phyloP scores from a whole-genome alignment of 2,797 vertebrate genomes.

The Salmo trutta region DNA sequence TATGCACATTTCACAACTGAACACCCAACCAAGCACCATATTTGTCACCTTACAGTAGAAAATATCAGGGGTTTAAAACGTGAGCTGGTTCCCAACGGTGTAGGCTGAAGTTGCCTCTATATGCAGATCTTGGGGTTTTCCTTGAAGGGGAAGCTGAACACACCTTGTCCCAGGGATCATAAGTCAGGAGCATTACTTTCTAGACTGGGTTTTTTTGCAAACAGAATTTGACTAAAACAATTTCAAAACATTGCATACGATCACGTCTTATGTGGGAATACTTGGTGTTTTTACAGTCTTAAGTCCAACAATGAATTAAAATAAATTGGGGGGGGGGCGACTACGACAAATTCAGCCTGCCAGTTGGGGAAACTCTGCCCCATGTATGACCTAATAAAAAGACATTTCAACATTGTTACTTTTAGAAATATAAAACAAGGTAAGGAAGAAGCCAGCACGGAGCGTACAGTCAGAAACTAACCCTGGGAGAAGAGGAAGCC shows the following conservation, averaged over 20 bases:
- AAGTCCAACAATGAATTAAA: too few relatives aligned
- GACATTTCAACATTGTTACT: neutral
- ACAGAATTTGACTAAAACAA: neutral
- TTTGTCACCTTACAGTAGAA: slow-evolving; percentile 52
- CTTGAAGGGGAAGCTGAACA: neutral
- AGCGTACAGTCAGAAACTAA: neutral
- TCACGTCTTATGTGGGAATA: too few relatives aligned
- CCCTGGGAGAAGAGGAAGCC: too few relatives aligned
- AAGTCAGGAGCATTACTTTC: too few relatives aligned
- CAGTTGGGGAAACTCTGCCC: too few relatives aligned
- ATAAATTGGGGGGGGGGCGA: too few relatives aligned
- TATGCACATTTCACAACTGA: slow-evolving; percentile 72
- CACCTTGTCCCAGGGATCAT: neutral
- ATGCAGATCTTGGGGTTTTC: neutral
- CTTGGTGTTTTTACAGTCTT: too few relatives aligned
- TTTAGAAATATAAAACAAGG: neutral
- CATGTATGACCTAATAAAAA: too few relatives aligned
- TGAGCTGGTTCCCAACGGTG: slow-evolving; percentile 32
- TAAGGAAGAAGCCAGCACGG: neutral
- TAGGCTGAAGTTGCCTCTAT: neutral
- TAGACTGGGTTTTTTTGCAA: too few relatives aligned
- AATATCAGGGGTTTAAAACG: slow-evolving; percentile 51
- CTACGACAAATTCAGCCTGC: too few relatives aligned
- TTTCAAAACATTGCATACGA: neutral
- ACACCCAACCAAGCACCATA: slow-evolving; percentile 50